Evolutionary conservation across 2,888 invertebrate species (phyloP).

Genomic region (Tryphoninae sp.): DNA sequence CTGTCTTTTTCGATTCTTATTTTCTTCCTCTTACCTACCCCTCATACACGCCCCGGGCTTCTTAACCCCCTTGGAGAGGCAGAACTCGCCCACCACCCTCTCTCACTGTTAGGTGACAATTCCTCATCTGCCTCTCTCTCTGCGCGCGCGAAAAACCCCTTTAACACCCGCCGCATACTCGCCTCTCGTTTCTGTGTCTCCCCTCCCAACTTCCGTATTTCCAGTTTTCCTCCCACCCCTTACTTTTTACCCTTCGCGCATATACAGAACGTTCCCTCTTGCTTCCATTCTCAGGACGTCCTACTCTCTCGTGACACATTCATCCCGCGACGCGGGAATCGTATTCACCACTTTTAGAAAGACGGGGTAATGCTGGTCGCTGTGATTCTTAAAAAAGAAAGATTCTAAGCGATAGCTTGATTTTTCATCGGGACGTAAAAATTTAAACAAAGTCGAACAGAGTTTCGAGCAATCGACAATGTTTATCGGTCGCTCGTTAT

Average conservation of each 20-base stretch:
- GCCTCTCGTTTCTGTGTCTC: conserved; percentile 45
- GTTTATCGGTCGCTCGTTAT: background rate
- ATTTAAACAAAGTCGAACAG: background rate
- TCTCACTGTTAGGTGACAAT: conserved; percentile 75
- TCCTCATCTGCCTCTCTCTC: conserved; percentile 76
- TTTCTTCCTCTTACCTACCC: conserved; percentile 50
- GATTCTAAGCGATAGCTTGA: background rate
- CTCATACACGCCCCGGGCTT: conserved; percentile 40
- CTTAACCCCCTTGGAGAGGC: conserved; percentile 24
- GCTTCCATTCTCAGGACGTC: conserved; percentile 30
- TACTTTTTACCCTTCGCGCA: conserved; percentile 24
- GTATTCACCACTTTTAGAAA: background rate
- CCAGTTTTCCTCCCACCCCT: conserved; percentile 26
- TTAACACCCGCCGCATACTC: conserved; percentile 74
- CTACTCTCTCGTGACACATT: conserved; percentile 41
- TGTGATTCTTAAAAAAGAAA: background rate
- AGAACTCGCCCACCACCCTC: background rate
- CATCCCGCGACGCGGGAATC: conserved; percentile 38
- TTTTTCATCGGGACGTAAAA: background rate
- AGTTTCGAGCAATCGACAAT: background rate
- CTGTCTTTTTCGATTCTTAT: conserved; percentile 44
- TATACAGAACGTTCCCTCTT: background rate
- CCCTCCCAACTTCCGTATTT: conserved; percentile 19
- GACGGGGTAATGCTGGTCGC: background rate
- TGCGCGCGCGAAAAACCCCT: conserved; percentile 74